Evolutionary conservation across 2,888 invertebrate genomes (phyloP).

Genomic region (Aporophyla lueneburgensis): DNA sequence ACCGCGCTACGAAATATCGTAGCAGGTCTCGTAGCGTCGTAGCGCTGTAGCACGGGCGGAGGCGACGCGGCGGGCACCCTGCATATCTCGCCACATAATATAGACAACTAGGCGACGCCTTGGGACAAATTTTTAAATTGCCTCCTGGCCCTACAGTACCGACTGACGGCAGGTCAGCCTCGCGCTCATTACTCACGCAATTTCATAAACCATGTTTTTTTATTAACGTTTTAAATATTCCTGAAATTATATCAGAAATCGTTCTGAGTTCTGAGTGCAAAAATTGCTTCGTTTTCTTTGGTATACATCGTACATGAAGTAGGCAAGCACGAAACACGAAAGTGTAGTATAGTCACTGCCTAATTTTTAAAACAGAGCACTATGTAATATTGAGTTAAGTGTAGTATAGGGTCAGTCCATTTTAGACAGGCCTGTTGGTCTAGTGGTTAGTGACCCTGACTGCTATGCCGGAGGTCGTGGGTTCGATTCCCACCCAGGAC

Average conservation of each 20-base stretch:
- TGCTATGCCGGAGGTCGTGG: too few relatives aligned
- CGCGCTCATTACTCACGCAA: slow-evolving; percentile 68
- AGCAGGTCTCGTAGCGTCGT: slow-evolving; percentile 64
- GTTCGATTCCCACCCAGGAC: too few relatives aligned
- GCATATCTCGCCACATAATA: slow-evolving; percentile 81
- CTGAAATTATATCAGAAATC: slow-evolving; percentile 10
- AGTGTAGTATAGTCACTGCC: neutral
- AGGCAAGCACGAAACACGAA: neutral
- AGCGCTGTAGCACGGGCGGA: slow-evolving; percentile 64
- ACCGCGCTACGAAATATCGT: slow-evolving; percentile 48
- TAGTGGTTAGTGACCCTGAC: too few relatives aligned
- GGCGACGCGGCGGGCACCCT: slow-evolving; percentile 72
- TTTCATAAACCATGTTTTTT: slow-evolving; percentile 61
- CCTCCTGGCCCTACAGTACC: slow-evolving; percentile 79
- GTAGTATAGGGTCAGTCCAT: neutral
- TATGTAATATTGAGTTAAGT: neutral
- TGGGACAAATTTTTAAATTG: slow-evolving; percentile 88
- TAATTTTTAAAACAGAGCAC: neutral
- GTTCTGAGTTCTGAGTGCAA: neutral
- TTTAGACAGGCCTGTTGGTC: too few relatives aligned
- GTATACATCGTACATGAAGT: neutral
- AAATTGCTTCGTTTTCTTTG: neutral
- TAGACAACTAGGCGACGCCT: slow-evolving; percentile 84
- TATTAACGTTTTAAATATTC: slow-evolving; percentile 59
- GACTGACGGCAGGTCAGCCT: slow-evolving; percentile 71